Base-by-base conservation (phyloP, 2,113 vertebrate species). In the Gymnobelideus leadbeateri region DNA sequence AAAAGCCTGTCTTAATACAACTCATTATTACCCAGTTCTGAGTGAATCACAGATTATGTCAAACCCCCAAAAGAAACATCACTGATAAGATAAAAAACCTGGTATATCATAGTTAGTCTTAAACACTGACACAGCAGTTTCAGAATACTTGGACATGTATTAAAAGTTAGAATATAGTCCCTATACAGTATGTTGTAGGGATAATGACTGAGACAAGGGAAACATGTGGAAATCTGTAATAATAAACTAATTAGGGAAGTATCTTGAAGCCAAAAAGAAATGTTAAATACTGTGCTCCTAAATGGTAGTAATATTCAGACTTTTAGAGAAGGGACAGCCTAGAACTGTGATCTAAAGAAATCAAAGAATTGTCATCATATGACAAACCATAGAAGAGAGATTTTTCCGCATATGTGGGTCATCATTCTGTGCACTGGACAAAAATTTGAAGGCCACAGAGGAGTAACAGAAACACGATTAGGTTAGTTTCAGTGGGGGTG, bases 1-100 rank as follows among this genome's bases (percentile, higher is more conserved):
- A 28, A 3, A 77, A 77, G 90, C 24, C 31, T 61, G 0, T 95
- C n/a, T n/a, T 23, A 57, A 10, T 93, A 23, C 84, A 91, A 77
- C 57, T 28, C 23, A 94, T 47, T 77, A 84, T 84, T 43, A 43
- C 37, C 37, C 7, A 84, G 46, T 43, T 92, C 51, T 46, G 2
- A 92, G 47, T 51, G 49, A 96, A 19, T 77, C 46, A 52, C 92
- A 92, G 8, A 6, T 52, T 93, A 61, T 50, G 84, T 94, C 43
- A 91, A 92, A 93, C n/a, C 53, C 24, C 91, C 49, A 16, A 3
- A 50, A 91, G 43, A 93, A 89, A 12, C 12, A 95, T 43, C 93
- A 94, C 92, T 94, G 91, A 0, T 94, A 94, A 0, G 7, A 43
- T 43, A 84, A 84, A 92, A 97, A 95, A 53, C 16, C 16, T 95